Evolutionary conservation across 2,113 vertebrate species (phyloP), one percentile per base, ranked within the genome.

Genomic region (Bubo blakistoni): DNA sequence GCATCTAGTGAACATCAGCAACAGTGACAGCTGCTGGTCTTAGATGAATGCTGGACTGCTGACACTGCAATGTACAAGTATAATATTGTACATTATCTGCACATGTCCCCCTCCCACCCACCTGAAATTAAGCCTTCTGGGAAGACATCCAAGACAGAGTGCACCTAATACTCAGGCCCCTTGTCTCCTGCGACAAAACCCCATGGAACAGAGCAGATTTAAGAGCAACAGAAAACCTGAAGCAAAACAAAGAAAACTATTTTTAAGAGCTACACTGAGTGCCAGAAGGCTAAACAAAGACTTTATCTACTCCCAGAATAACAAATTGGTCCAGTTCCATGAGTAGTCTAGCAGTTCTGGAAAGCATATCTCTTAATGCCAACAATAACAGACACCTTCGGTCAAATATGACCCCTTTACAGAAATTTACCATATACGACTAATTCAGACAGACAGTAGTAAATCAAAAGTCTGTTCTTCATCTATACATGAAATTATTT

Each of bases 221-320:
- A 96, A 97, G 62, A 87, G 93, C 84, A 92, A 96, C 80, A 95
- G 76, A 97, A 96, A 96, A 90, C 89, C 90, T 78, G 80, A 95
- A 91, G 92, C 63, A 87, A 93, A 97, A 96, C 93, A 97, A 97
- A 97, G 87, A 81, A 93, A 85, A 74, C 66, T 83, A 72, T 93
- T 97, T 97, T 94, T 90, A 94, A 97, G 92, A 94, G 73, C 90
- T 90, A n/a, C 2, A 3, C 19, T 25, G 78, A 90, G 66, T 93
- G 96, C 97, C 96, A 97, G 96, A 95, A 96, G 77, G 91, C 63
- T 93, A 92, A 97, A 94, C 79, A 95, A 96, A 94, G 89, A 62
- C 93, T 96, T 95, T 96, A 95, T 97, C 95, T 97, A 44, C 92
- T 90, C 71, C 52, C 91, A 77, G 77, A 97, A 96, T 90, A 94